Conservation (phyloP, 2,888 invertebrate genomes). For the Agriotes lineatus region DNA sequence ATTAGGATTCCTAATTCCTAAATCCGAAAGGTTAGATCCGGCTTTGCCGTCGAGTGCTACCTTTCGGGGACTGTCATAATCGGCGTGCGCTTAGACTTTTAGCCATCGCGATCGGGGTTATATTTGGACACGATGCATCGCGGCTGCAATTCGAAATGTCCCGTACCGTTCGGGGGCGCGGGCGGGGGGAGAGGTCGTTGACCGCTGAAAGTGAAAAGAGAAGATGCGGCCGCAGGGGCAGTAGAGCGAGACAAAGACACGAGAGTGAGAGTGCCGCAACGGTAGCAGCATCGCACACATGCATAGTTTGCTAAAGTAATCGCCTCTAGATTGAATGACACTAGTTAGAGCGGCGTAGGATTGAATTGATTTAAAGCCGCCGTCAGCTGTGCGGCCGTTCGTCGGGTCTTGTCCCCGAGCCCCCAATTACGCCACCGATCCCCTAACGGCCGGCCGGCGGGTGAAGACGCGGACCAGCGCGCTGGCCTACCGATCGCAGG, state of each 20-base stretch:
- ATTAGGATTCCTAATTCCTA: no score
- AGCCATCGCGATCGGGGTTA: slow-evolving; percentile 41
- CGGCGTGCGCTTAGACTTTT: slow-evolving; percentile 1
- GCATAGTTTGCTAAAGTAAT: slow-evolving; percentile 41
- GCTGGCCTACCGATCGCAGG: no score
- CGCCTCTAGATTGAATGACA: slow-evolving; percentile 40
- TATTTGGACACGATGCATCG: slow-evolving; percentile 52
- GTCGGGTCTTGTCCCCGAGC: slow-evolving; percentile 29
- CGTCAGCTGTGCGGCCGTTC: slow-evolving; percentile 41
- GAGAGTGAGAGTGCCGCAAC: slow-evolving; percentile 42
- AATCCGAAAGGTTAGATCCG: no score
- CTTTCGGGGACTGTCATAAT: background rate
- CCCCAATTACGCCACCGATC: background rate
- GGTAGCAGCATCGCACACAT: slow-evolving; percentile 29
- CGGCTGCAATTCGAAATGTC: slow-evolving; percentile 46
- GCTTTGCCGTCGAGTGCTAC: no score
- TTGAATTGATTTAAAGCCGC: slow-evolving; percentile 40
- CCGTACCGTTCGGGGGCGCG: slow-evolving; percentile 41
- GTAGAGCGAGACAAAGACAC: slow-evolving; percentile 40
- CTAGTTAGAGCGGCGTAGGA: slow-evolving; percentile 41
- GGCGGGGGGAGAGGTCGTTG: slow-evolving; percentile 49
- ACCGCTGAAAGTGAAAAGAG: slow-evolving; percentile 60
- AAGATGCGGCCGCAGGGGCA: slow-evolving; percentile 47
- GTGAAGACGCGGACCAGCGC: background rate
- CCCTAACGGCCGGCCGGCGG: background rate